Percentiles rank a stretch among this genome's conserved stretches.
Evolutionary conservation across 2,113 vertebrate genomes (phyloP).

Genomic region (Scytalopus superciliaris): DNA sequence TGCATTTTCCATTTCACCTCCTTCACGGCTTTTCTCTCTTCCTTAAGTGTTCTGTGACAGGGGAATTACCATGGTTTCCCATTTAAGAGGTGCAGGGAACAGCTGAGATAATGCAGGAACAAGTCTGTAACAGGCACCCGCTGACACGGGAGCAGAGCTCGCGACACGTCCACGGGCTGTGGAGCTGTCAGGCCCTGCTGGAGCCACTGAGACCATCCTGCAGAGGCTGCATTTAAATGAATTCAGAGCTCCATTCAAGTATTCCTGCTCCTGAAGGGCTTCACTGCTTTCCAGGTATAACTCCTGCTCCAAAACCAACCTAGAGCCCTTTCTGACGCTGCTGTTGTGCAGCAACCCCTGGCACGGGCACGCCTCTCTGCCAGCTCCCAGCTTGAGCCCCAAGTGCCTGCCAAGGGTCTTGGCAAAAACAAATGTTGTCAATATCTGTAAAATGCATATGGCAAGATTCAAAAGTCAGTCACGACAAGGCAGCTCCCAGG

Average conservation of each 20-base stretch:
- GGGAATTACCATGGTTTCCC: slow-evolving; percentile 47
- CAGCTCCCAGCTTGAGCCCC: neutral
- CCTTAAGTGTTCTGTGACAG: slow-evolving; percentile 24
- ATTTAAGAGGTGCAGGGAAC: slow-evolving; percentile 17
- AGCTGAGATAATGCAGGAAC: slow-evolving; percentile 15
- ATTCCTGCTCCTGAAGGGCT: neutral
- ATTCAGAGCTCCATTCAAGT: neutral
- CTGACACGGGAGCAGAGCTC: neutral
- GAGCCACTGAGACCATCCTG: neutral
- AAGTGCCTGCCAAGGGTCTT: neutral
- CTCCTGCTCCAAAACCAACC: neutral
- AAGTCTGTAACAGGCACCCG: neutral
- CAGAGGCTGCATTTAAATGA: neutral
- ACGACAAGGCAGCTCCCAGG: neutral
- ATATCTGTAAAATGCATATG: neutral
- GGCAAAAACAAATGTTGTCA: neutral
- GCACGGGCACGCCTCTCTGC: rapidly evolving
- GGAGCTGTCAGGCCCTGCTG: neutral
- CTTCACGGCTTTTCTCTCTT: slow-evolving; percentile 15
- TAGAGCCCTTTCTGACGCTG: neutral
- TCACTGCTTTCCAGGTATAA: neutral
- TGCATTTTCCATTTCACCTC: slow-evolving; percentile 52
- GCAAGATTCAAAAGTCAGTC: neutral
- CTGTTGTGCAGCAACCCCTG: neutral
- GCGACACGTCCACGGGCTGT: neutral